Conservation (phyloP, 2,888 invertebrate genomes). For the Neria commutata region DNA sequence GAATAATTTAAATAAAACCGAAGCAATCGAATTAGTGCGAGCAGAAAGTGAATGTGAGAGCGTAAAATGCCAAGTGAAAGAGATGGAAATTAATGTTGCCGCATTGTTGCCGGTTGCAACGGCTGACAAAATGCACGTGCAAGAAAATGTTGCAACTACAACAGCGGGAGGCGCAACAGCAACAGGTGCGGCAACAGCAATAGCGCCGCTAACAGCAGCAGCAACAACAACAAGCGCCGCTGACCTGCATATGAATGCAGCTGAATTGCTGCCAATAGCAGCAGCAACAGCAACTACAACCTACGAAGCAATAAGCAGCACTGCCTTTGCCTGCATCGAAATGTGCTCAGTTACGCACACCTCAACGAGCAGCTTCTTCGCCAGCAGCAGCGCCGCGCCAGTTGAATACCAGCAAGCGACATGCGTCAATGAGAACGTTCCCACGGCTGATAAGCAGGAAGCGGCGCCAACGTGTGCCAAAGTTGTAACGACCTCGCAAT, state of each 20-base stretch:
- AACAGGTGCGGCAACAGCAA: constrained; percentile 11
- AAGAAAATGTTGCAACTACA: constrained; percentile 22
- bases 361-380: too few relatives aligned
- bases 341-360: neutral
- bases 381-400: too few relatives aligned
- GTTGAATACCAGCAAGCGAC: constrained; percentile 18
- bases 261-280: constrained; percentile 7
- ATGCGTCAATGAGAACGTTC: constrained; percentile 33
- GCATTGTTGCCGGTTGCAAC: constrained; percentile 25
- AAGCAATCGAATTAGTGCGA: constrained; percentile 40
- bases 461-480: constrained; percentile 34
- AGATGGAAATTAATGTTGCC: too few relatives aligned
- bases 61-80: too few relatives aligned
- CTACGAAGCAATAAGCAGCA: constrained; percentile 32
- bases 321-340: neutral
- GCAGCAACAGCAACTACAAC: constrained; percentile 21
- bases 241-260: neutral
- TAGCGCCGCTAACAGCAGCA: constrained; percentile 12
- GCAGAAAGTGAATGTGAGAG: constrained; percentile 41
- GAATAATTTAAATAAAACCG: constrained; percentile 28
- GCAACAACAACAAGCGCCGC: constrained; percentile 8
- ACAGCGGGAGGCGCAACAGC: constrained; percentile 28
- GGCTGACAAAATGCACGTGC: constrained; percentile 9
- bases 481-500: too few relatives aligned
- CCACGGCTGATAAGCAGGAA: constrained; percentile 17